phyloP scores from a whole-genome alignment of 2,797 vertebrate genomes.

The Trachops cirrhosus region DNA sequence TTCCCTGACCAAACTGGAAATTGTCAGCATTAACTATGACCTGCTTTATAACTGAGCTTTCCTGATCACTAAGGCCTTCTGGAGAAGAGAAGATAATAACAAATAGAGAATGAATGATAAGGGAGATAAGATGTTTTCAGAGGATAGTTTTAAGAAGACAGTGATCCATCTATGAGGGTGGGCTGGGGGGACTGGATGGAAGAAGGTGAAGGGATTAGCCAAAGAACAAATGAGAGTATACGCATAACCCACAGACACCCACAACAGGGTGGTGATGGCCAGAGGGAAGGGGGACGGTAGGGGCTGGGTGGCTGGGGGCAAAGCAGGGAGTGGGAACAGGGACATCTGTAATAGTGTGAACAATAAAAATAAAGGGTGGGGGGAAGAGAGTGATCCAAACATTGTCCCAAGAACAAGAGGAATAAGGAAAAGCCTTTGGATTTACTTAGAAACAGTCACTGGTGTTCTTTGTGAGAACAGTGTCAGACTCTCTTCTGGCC shows the following conservation, averaged over 20 bases:
- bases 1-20: background rate
- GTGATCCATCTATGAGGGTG: background rate
- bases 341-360: background rate
- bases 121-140: background rate
- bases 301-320: too few species aligned
- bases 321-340: background rate
- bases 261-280: background rate
- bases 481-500: background rate
- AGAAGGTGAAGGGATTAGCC: background rate
- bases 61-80: background rate
- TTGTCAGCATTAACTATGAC: background rate
- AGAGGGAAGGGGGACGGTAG: too few species aligned
- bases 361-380: background rate
- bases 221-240: background rate
- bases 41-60: background rate
- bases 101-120: background rate
- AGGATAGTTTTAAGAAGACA: background rate
- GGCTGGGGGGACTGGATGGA: background rate
- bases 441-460: background rate
- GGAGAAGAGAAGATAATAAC: background rate
- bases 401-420: background rate
- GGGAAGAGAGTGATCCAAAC: background rate
- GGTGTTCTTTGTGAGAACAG: background rate
- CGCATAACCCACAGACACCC: background rate
- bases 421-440: background rate